Base-by-base conservation (phyloP, 2,797 vertebrate species). In the Epinephelus awoara region DNA sequence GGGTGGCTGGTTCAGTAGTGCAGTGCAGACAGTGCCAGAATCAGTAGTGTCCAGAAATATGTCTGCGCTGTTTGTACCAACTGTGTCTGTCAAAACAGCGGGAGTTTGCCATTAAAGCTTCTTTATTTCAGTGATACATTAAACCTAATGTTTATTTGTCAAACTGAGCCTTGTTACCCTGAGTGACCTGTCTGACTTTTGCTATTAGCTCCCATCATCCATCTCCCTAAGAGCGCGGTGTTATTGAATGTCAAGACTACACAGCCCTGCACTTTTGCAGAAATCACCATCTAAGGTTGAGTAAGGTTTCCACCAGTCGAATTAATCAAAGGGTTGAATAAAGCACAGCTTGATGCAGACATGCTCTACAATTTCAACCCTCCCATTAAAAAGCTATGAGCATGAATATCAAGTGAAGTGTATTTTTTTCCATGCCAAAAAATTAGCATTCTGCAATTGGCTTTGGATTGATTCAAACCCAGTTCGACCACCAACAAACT, bases 1-100 rank as follows among this genome's bases (percentile, higher is more conserved):
- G 66, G 67, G 65, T 49, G 49, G 59, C 51, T 40, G 72, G 61
- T 76, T 76, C 72, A 70, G 76, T 61, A n/a, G 40, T 70, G 38
- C 69, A 58, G 25, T 65, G 34, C 71, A 75, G 73, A 66, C 56
- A 14, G 25, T 29, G 66, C 29, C 52, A 54, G 65, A 76, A 23
- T 65, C 58, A 44, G 42, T 18, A 57, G 54, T 59, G 9, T 72
- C 38, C 51, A 65, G 23, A 47, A n/a, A 15, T 57, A 50, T 12
- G 27, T 13, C 65, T 17, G 12, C 19, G 29, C 61, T 51, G 42
- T 75, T 61, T 70, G 49, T 17, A 49, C 52, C 40, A 40, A 55
- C 14, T 58, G 47, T 25, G 40, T 55, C 21, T 56, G 38, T 75
- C 13, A 34, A 50, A 72, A 65, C 19, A 62, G 34, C 1, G 44